Evolutionary conservation across 2,797 vertebrate genomes (phyloP), one percentile per base, ranked within the genome.

Genomic region (Sebastes matsubarae): DNA sequence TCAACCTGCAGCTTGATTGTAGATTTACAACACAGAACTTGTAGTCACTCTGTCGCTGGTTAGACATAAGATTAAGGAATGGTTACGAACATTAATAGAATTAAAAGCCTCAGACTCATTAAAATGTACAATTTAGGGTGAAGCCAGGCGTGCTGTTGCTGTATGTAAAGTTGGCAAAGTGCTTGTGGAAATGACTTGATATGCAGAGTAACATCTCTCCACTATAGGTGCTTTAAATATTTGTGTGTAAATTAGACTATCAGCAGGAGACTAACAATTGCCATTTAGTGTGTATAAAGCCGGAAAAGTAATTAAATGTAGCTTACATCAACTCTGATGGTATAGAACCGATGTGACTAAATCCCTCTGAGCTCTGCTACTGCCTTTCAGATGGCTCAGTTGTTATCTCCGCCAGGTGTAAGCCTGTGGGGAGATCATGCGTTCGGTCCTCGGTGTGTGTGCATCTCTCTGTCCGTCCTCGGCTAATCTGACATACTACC

Each of bases 381-480:
- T 54, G 50, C 36, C 12, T 54, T 59, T 71, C 58, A 66, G 22
- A 59, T 12, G 30, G 16, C 16, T 66, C 18, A 52, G 18, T 52
- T 52, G 50, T 52, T 52, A 20, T 52, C 18, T 52, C 16, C 8
- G 20, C 46, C 46, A 52, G 46, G 18, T n/a, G 8, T 52, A n/a
- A 52, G 46, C 46, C 20, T 18, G 46, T 52, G 46, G 8, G 46
- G 46, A 52, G 46, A 22, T 54, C 38, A 38, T 38, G 13, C 13
- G 13, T 38, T 38, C 20, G 46, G 7, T 52, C 46, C 3, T 38
- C 0, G 4, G n/a, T 54, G n/a, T 54, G 52, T 54, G 52, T 54
- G 52, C 18, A 8, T 54, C 20, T 54, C 0, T 54, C 38, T 42
- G 6, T 42, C 38, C 0, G 14, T 42, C 0, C 14, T 42, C 14